Percentiles rank a stretch among this genome's conserved stretches.
phyloP scores from a whole-genome alignment of 2,113 vertebrate species.

The Sterna hirundo region DNA sequence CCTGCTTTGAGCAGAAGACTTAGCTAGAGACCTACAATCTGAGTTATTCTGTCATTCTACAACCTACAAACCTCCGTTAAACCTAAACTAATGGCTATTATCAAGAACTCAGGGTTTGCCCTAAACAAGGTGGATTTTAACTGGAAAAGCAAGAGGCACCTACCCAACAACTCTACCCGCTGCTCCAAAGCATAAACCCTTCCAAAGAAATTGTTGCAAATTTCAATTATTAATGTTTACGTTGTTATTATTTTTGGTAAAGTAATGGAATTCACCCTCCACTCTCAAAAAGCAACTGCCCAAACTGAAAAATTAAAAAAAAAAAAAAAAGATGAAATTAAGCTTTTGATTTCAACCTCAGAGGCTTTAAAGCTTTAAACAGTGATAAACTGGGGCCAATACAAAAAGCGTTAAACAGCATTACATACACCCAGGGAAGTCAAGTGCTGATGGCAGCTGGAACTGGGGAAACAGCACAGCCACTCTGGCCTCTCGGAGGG shows the following conservation, averaged over 20 bases:
- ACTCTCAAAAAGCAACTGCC: not conserved
- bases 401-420: not conserved
- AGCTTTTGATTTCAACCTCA: not conserved
- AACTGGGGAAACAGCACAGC: not conserved
- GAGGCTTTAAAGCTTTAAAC: not conserved
- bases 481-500: not conserved
- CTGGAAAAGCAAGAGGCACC: not conserved
- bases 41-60: not conserved
- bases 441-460: not conserved
- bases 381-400: accelerated
- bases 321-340: not conserved
- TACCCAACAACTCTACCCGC: not conserved
- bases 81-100: not conserved
- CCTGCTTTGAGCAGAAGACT: not conserved
- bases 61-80: not conserved
- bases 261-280: not conserved
- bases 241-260: not conserved
- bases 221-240: not conserved
- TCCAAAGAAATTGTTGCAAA: not conserved
- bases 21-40: not conserved
- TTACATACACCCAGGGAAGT: not conserved
- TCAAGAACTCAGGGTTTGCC: not conserved
- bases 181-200: not conserved
- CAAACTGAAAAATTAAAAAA: not conserved
- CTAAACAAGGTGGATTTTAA: not conserved